Base-by-base conservation (phyloP, 30 jellyfish, hydroid and myxozoan genomes). In the Cassiopea xamachana region DNA sequence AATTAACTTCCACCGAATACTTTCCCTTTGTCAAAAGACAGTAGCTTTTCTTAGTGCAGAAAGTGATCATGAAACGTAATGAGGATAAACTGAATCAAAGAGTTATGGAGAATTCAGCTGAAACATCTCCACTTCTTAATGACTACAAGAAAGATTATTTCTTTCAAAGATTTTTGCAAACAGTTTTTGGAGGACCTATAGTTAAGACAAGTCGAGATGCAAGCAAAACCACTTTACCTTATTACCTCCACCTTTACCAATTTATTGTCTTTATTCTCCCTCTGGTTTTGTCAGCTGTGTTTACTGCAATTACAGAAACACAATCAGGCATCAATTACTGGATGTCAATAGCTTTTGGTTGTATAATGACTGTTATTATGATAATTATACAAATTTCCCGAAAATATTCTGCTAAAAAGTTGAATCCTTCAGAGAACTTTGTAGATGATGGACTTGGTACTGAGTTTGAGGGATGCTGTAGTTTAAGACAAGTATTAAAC, bases 101-200 rank as follows among this genome's bases (percentile, higher is more conserved):
- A 81, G 75, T 58, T 39, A 90, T 83, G 97, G 97, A 83, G 75
- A 85, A 83, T 46, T 78, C 93, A 1, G 95, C 93, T 7, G 90
- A 73, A 67, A 86, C 87, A 75, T 78, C 98, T 19, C 98, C 98
- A 4, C 70, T 92, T 50, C 75, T 92, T 47, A 92, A 92, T 79
- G 87, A 86, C 12, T 92, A 92, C 76, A 92, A 92, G 58, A 73
- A 61, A 48, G 92, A 81, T 16, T 92, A 85, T 75, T 81, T 92
- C 72, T 45, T 39, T 18, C 75, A 73, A 82, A 49, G 91, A 49
- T 58, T 92, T 44, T 87, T 92, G n/a, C 98, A 86, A 67, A 92
- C 98, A 27, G 47, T 86, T 64, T 78, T 82, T 59, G 98, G 98
- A 12, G 98, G 98, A 43, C 82, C 91, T 55, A 50, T 43, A 55